Conservation (phyloP, 2,113 vertebrate genomes). For the Pholis gunnellus region DNA sequence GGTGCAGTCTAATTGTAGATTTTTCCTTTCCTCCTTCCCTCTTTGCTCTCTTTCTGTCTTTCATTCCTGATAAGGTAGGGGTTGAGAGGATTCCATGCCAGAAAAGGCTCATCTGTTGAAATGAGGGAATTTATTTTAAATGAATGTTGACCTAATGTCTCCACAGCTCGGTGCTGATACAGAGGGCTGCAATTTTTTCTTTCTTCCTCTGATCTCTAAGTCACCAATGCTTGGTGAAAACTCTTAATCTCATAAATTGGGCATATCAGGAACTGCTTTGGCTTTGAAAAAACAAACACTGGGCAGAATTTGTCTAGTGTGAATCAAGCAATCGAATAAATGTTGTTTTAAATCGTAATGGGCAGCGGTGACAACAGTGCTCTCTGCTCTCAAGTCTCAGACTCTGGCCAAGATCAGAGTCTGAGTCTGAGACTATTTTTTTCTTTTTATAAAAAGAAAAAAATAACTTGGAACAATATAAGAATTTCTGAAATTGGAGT, state of each 20-base stretch:
- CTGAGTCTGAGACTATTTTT: no score
- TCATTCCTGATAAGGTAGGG: slow-evolving; percentile 32
- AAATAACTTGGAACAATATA: neutral
- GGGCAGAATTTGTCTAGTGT: neutral
- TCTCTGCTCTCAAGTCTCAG: slow-evolving; percentile 6
- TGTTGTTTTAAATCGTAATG: neutral
- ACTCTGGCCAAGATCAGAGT: slow-evolving; percentile 18
- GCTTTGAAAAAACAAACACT: neutral
- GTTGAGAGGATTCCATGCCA: slow-evolving; percentile 22
- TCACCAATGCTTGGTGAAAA: neutral
- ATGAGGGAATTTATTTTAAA: slow-evolving; percentile 60
- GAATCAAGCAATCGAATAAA: neutral
- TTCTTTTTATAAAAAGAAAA: no score
- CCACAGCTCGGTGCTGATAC: neutral
- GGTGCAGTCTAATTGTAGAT: slow-evolving; percentile 77
- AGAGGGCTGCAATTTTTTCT: neutral
- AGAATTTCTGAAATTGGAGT: neutral
- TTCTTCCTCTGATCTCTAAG: slow-evolving; percentile 4
- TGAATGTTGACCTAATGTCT: slow-evolving; percentile 64
- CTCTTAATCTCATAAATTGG: neutral
- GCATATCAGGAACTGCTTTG: neutral
- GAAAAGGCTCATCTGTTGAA: slow-evolving; percentile 55
- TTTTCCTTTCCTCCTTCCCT: slow-evolving; percentile 26
- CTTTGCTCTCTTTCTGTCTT: neutral
- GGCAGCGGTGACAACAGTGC: neutral